phyloP scores from a whole-genome alignment of 2,113 vertebrate species.

The Prunella fulvescens region DNA sequence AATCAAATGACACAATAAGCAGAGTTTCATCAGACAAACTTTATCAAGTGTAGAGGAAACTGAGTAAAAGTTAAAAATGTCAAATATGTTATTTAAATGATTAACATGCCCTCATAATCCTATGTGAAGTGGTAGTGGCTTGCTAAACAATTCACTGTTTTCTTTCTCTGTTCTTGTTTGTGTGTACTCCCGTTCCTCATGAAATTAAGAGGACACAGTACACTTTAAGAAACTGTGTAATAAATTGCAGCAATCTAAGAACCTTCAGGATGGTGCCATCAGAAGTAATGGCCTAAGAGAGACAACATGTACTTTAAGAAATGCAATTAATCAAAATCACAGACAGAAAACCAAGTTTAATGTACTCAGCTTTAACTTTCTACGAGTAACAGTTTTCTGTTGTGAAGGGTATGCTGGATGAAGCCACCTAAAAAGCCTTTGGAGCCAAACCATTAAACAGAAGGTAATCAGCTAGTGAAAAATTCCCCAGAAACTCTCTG shows the following conservation, averaged over 20 bases:
- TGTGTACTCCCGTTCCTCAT: neutral
- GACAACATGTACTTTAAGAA: neutral
- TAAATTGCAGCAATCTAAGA: neutral
- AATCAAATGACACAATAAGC: neutral
- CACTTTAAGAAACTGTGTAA: neutral
- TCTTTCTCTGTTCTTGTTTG: neutral
- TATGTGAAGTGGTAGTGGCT: neutral
- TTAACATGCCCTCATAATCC: neutral
- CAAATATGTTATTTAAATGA: neutral
- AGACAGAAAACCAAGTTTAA: neutral
- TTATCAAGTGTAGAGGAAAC: neutral
- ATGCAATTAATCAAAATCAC: neutral
- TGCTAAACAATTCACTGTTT: neutral
- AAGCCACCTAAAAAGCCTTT: neutral
- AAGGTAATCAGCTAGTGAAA: conserved; percentile 7
- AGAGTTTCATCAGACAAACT: neutral
- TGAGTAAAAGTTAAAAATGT: neutral
- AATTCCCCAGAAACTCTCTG: neutral
- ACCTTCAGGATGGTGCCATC: neutral
- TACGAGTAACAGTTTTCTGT: neutral
- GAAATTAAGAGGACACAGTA: neutral
- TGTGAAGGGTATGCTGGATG: neutral
- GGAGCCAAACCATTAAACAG: neutral
- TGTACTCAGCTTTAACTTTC: neutral
- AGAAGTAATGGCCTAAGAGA: neutral